Percentiles rank a stretch among this genome's conserved stretches.
Evolutionary conservation across 2,797 vertebrate genomes (phyloP).

Genomic region (Zenarchopterus dispar): DNA sequence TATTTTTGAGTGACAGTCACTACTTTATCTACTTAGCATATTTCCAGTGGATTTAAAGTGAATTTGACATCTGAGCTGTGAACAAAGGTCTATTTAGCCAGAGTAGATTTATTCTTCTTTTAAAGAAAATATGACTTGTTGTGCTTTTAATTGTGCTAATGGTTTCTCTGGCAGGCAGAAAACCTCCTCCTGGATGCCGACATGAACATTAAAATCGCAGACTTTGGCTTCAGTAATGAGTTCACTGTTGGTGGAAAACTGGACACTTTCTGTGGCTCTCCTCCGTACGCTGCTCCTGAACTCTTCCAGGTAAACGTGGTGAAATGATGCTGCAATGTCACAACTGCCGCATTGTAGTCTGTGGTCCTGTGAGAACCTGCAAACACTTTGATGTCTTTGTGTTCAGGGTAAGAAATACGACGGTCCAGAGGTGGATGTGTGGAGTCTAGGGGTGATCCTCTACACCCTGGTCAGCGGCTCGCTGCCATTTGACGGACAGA

Average conservation of each 20-base stretch:
- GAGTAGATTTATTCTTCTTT: too few relatives aligned
- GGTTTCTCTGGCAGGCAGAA: constrained; percentile 83
- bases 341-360: too few relatives aligned
- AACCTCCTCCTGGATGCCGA: constrained; percentile 93
- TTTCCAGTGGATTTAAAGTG: too few relatives aligned
- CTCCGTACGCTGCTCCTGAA: constrained; percentile 92
- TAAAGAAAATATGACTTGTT: too few relatives aligned
- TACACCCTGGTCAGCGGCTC: constrained; percentile 94
- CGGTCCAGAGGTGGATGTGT: constrained; percentile 93
- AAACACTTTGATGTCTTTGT: constrained; percentile 2
- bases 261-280: constrained; percentile 94
- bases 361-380: background rate
- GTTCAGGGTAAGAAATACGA: constrained; percentile 89
- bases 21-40: too few relatives aligned
- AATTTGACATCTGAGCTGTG: too few relatives aligned
- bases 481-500: constrained; percentile 92
- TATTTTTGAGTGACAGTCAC: too few relatives aligned
- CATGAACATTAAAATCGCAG: constrained; percentile 96
- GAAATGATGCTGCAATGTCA: too few relatives aligned
- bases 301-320: constrained; percentile 86
- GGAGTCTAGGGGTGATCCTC: constrained; percentile 94
- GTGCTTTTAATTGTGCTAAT: too few relatives aligned
- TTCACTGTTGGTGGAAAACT: constrained; percentile 92
- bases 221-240: constrained; percentile 95
- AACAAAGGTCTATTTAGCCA: too few relatives aligned